Base-by-base conservation (phyloP, 2,113 vertebrate species). In the mouse (Mus musculus) region DNA sequence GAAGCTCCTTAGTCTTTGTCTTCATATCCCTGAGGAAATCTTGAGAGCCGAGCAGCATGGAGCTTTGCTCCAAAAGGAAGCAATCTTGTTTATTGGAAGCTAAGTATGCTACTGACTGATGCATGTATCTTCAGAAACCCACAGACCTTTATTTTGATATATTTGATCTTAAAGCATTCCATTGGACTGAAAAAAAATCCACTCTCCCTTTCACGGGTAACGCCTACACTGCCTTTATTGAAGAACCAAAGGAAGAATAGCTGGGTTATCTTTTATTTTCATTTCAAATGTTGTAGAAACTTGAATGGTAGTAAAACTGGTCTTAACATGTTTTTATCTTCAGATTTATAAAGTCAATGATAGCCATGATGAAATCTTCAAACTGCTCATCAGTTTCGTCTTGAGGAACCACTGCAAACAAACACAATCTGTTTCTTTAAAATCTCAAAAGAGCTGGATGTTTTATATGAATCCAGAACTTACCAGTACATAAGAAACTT, bases 261-360 rank as follows among this genome's bases (percentile, higher is more conserved):
- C 78, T 71, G 17, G 13, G 9, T 85, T 85, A 78, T 80, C 82
- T 90, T 88, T 87, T 73, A 69, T 36, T 86, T 42, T 67, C 16
- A 94, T 91, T 92, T 90, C 54, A 89, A 86, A 81, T 13, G 63
- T 61, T 61, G 49, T 71, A 89, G 86, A 54, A 42, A 69, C 72
- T 63, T 89, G 89, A 89, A 91, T 54, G 77, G 52, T 69, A 75
- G 22, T 71, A 91, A 97, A 96, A 73, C n/a, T 6, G 28, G 30
- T 52, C 89, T 95, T 94, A 75, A 96, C 85, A 86, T 5, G 2
- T 75, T 75, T 39, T 12, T 63, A 67, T 52, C 28, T 84, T 77
- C 36, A 24, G 49, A 87, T 71, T 39, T 63, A 95, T 89, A 80
- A 92, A 93, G 49, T 71, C 54, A 88, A 2, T 82, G 39, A 71